Base-by-base conservation (phyloP, 1,140 invertebrate species). In the Eupristina koningsbergeri region DNA sequence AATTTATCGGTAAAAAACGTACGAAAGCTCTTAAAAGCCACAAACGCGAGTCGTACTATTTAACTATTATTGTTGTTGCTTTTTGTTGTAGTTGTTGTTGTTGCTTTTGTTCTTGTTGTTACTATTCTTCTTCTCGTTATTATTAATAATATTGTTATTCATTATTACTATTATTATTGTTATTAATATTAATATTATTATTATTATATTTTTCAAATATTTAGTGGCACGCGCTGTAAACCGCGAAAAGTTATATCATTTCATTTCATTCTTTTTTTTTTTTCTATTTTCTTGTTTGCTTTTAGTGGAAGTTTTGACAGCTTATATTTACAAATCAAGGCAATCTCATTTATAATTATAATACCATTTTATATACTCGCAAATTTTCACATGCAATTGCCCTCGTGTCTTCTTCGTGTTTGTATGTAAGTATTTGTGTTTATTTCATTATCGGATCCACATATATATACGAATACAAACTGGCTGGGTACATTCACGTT, bases 321-420 rank as follows among this genome's bases (percentile, higher is more conserved):
- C 39, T 79, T 89, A 90, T 91, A 92, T 92, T 91, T 92, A 92
- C 90, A 92, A 90, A 90, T 91, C 89, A 91, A 91, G 90, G 90
- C 91, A 91, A 88, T 91, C 84, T 89, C 85, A 87, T 89, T 76
- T 84, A 69, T 50, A 74, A 75, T 75, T 76, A 47, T 79, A 80
- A 74, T 84, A 84, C 39, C 47, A 15, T 79, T 74, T 73, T 50
- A 26, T 82, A 17, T 9, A 58, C 29, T 31, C 47, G 19, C 19
- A 50, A 58, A 36, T 64, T 50, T 53, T 13, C n/a, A 41, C 17
- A 39, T 9, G n/a, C 19, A 13, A 29, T 50, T 47, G 36, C 29
- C 0, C 50, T 53, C 50, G 19, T 53, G 17, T 69, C 41, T 69
- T 31, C 22, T 41, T 19, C 22, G 41, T 11, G 41, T 11, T 11